Conservation (phyloP, 2,888 invertebrate genomes). For the Mythimna pallens region DNA sequence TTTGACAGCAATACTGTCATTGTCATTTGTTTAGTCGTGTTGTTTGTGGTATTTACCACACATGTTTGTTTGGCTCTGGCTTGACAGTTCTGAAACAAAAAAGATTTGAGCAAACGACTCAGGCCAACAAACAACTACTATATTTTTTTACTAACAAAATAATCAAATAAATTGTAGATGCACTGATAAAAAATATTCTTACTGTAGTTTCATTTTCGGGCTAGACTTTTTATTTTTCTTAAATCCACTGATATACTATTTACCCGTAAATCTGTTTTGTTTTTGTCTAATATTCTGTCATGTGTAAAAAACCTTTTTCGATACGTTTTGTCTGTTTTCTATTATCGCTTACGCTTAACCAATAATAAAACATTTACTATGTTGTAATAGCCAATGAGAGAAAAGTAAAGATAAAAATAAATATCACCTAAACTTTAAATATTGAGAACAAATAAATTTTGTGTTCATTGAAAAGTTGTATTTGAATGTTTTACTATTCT, state of each 20-base stretch:
- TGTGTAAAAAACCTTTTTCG: neutral
- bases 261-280: neutral
- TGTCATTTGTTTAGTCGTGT: neutral
- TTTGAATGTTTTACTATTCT: constrained; percentile 69
- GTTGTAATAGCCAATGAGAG: neutral
- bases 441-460: constrained; percentile 49
- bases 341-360: neutral
- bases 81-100: constrained; percentile 21
- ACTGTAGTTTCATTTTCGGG: too few relatives aligned
- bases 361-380: neutral
- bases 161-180: neutral
- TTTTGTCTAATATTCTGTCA: neutral
- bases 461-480: constrained; percentile 55
- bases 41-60: neutral
- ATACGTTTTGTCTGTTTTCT: constrained; percentile 9
- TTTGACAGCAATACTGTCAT: neutral
- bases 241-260: too few relatives aligned
- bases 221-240: too few relatives aligned
- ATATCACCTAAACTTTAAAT: neutral
- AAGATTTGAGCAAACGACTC: neutral
- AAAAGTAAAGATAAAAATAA: neutral
- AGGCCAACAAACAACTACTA: too few relatives aligned
- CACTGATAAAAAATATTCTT: neutral
- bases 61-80: neutral
- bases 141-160: neutral